Base-by-base conservation (phyloP, 2,113 vertebrate genomes). In the Terrapene triunguis region DNA sequence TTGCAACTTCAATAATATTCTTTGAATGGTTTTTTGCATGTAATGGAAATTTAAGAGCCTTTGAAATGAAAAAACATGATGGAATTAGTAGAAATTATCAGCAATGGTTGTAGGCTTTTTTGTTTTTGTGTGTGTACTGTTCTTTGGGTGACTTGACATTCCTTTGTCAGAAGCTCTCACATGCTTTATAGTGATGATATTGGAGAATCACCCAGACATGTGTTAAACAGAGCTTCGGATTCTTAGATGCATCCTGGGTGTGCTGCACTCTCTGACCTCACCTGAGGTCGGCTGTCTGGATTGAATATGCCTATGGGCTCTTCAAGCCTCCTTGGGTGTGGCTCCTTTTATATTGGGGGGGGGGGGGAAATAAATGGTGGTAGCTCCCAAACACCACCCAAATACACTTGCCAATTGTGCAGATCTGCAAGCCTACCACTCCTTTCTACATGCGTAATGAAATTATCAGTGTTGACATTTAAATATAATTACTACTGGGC, bases 11-110 rank as follows among this genome's bases (percentile, higher is more conserved):
- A 93, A 62, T 96, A 93, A 91, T 94, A 93, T 95, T 95, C 96
- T 96, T 97, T 97, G 96, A 96, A 97, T 96, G 94, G 2, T 96
- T 97, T 95, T 94, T 93, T 96, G 95, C 93, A 96, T 94, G 38
- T 22, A 38, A 38, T 74, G n/a, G 69, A 42, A 24, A 22, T 42
- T 24, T 74, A 74, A 22, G 21, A 74, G 5, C 9, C 38, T 44
- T 27, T 27, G 94, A 97, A 95, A 97, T 96, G 95, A 97, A 96
- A 96, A 97, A 96, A 97, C 14, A n/a, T 13, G 97, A 96, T 96
- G 97, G 96, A 96, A 96, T 97, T 97, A 96, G 93, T 85, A 96
- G 72, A 95, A 95, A 93, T 95, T 97, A 96, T 97, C 97, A 97
- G 72, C 22, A 74, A 4, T 42, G n/a, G 5, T 76, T 76, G 29